Evolutionary conservation across 2,888 invertebrate genomes (phyloP).

Genomic region (Clusia tigrina): DNA sequence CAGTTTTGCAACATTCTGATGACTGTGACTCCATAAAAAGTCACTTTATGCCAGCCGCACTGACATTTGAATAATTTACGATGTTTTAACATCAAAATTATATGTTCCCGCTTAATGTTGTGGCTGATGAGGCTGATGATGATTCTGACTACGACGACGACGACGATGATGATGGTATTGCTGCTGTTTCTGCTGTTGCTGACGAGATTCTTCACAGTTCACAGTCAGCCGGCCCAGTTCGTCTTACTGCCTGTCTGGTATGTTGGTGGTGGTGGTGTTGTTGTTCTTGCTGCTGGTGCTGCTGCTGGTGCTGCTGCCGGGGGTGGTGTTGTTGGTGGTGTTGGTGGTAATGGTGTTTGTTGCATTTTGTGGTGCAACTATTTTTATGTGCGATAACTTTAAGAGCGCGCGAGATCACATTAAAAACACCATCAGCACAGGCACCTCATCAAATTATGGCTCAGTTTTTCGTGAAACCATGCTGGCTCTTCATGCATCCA

Average conservation of each 20-base stretch:
- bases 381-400: conserved; percentile 51
- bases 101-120: conserved; percentile 49
- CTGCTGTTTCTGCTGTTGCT: background rate
- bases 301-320: conserved; percentile 26
- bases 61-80: conserved; percentile 64
- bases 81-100: conserved; percentile 63
- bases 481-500: conserved; percentile 3
- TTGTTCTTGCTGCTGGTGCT: too few relatives aligned
- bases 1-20: conserved; percentile 26
- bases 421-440: conserved; percentile 49
- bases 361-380: conserved; percentile 40
- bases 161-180: conserved; percentile 26
- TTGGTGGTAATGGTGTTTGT: conserved; percentile 17
- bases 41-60: conserved; percentile 45
- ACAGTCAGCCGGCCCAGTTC: conserved; percentile 18
- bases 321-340: conserved; percentile 4
- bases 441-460: conserved; percentile 47
- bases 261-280: too few relatives aligned
- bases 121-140: conserved; percentile 10
- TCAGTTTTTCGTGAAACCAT: conserved; percentile 23
- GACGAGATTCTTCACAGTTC: conserved; percentile 25
- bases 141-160: conserved; percentile 31
- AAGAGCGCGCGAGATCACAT: conserved; percentile 43
- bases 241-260: conserved; percentile 26
- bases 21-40: conserved; percentile 40